Evolutionary conservation across 2,113 vertebrate genomes (phyloP).

Genomic region (Athene cunicularia): DNA sequence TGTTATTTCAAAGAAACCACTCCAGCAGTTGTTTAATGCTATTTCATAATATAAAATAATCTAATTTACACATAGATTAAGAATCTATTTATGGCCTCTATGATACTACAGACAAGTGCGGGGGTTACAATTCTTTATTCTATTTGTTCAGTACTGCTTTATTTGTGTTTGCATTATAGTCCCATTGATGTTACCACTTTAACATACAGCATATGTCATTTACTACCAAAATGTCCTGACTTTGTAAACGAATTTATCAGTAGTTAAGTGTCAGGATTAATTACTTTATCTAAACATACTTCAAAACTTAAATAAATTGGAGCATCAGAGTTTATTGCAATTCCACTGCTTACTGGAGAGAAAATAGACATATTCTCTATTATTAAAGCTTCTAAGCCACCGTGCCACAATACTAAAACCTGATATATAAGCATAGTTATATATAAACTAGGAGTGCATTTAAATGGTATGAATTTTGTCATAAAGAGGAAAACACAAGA

Average conservation of each 20-base stretch:
- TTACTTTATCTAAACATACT: background rate
- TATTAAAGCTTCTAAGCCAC: background rate
- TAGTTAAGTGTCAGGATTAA: background rate
- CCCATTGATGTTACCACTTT: background rate
- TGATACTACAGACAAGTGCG: background rate
- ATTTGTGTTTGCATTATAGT: background rate
- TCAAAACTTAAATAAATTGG: background rate
- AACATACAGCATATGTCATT: background rate
- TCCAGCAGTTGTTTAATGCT: background rate
- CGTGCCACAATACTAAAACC: background rate
- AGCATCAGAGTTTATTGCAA: background rate
- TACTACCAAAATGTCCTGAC: background rate
- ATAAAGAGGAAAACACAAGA: background rate
- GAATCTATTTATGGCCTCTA: background rate
- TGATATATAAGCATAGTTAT: background rate
- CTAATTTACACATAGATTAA: conserved; percentile 12
- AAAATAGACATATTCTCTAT: background rate
- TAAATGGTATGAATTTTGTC: background rate
- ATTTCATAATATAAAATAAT: background rate
- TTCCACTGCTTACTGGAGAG: background rate
- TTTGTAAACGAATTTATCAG: background rate
- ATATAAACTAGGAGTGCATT: background rate
- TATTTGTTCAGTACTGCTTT: background rate
- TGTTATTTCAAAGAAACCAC: background rate
- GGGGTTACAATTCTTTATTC: background rate